Percentiles rank a stretch among this genome's conserved stretches.
phyloP scores from a whole-genome alignment of 1,140 invertebrate species.

The Popillia japonica region DNA sequence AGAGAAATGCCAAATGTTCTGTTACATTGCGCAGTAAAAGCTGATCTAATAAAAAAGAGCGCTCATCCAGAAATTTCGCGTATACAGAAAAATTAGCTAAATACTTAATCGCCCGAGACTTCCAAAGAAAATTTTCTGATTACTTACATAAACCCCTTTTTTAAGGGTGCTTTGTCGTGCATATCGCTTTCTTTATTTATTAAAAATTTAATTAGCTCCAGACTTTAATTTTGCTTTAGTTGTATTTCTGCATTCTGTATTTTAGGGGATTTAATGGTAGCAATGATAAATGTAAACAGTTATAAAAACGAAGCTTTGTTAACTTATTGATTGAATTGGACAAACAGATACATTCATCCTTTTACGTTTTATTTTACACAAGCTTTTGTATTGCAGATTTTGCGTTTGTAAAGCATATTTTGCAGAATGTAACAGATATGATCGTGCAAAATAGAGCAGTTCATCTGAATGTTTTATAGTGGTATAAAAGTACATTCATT shows the following conservation, averaged over 20 bases:
- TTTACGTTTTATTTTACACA: no score
- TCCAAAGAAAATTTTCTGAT: background rate
- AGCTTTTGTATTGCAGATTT: no score
- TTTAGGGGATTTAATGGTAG: no score
- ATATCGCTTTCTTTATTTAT: slow-evolving; percentile 1
- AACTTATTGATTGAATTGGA: no score
- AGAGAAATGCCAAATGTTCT: slow-evolving; percentile 10
- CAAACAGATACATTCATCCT: no score
- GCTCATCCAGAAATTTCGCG: background rate
- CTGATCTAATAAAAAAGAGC: slow-evolving; percentile 11
- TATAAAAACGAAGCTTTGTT: no score
- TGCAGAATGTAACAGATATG: no score
- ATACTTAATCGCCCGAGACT: slow-evolving; percentile 5
- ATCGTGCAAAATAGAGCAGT: no score
- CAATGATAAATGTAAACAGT: no score
- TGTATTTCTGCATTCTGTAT: background rate
- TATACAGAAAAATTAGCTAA: slow-evolving; percentile 12
- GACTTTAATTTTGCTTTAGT: background rate
- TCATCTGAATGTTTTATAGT: no score
- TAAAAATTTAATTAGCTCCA: background rate
- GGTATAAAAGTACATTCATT: no score
- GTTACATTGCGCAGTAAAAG: slow-evolving; percentile 9
- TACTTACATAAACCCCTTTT: background rate
- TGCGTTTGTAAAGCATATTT: no score
- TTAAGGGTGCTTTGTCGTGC: background rate